Percentiles rank a stretch among this genome's conserved stretches.
phyloP scores from a whole-genome alignment of 2,797 vertebrate species.

The Channallabes apus region DNA sequence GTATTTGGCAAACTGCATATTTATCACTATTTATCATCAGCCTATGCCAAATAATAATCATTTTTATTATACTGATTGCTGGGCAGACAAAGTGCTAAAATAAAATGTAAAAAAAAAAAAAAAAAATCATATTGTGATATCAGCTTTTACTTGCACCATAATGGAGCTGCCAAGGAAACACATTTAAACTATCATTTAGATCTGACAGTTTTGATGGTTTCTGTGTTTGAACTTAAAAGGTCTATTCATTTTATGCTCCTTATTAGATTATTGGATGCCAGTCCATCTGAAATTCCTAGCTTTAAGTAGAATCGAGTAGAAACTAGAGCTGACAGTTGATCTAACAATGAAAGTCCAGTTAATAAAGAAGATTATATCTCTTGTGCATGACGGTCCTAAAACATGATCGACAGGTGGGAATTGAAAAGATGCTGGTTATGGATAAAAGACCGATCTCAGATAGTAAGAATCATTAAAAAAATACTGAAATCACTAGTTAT shows the following conservation, averaged over 20 bases:
- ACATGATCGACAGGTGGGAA: not conserved
- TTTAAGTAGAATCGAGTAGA: conserved; percentile 1
- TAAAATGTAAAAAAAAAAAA: not conserved
- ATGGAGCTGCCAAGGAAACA: not conserved
- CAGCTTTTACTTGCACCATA: conserved; percentile 3
- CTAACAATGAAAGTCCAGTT: conserved; percentile 7
- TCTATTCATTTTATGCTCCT: not conserved
- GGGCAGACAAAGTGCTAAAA: not conserved
- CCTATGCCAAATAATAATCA: conserved; percentile 42
- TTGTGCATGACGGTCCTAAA: too few relatives aligned
- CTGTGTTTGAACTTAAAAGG: not conserved
- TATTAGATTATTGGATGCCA: conserved; percentile 17
- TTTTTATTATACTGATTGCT: not conserved
- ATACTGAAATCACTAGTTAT: conserved; percentile 39
- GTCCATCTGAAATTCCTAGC: not conserved
- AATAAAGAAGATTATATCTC: not conserved
- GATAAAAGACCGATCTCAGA: conserved; percentile 42
- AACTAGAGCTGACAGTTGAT: conserved; percentile 8
- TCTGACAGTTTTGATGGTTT: conserved; percentile 18
- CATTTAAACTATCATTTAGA: conserved; percentile 10
- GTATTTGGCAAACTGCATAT: conserved; percentile 66
- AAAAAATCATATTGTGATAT: conserved; percentile 13
- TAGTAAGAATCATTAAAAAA: conserved; percentile 18
- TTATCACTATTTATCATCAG: conserved; percentile 54
- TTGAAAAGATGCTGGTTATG: conserved; percentile 21